These are phyloP conservation scores for Macquaria australasica DNA, from an alignment of 2,113 vertebrate genomes.

Conservation along the genomic window DNA sequence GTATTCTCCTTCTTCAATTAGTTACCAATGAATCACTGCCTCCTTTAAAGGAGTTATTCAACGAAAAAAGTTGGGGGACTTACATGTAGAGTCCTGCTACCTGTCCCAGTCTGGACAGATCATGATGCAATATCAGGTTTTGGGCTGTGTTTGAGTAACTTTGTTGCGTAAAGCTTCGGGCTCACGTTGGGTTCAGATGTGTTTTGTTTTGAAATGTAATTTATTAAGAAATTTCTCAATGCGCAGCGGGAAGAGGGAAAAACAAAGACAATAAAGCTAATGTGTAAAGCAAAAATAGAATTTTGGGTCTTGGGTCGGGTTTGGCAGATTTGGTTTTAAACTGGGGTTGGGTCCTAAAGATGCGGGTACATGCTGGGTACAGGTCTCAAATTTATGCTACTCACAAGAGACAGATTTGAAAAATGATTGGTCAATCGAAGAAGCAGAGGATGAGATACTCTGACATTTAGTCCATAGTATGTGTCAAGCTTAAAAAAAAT, in stretches of 20 bases:
- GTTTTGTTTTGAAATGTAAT: neutral
- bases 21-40: neutral
- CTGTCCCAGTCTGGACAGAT: neutral
- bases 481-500: neutral
- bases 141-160: neutral
- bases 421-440: neutral
- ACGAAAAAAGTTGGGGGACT: no score
- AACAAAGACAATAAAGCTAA: neutral
- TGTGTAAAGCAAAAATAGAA: neutral
- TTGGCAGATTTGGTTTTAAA: neutral
- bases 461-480: neutral
- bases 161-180: neutral
- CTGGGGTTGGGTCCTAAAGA: neutral
- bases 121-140: neutral
- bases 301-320: neutral
- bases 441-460: neutral
- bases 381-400: neutral
- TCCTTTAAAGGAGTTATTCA: neutral
- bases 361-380: neutral
- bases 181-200: neutral
- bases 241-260: neutral
- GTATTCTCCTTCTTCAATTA: neutral
- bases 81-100: neutral
- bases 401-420: neutral
- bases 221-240: neutral